Percentiles rank a stretch among this genome's conserved stretches.
Conservation (phyloP, 92 coral and sea anemone genomes). For the Umimayanthus chanpuru region DNA sequence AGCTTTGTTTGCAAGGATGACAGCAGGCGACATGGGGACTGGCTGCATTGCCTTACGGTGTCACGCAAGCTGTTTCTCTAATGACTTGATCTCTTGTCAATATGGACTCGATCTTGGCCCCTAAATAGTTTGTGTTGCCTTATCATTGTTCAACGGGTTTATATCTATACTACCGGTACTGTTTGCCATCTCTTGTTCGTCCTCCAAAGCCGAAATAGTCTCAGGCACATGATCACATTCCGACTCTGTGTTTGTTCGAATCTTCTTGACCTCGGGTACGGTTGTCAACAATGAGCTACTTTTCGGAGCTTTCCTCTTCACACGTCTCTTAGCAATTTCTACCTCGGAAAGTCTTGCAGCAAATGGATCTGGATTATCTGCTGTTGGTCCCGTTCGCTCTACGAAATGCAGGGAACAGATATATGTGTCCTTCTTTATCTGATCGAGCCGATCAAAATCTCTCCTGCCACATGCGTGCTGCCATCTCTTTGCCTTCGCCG, state of each 20-base stretch:
- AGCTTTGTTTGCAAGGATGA: too few species aligned
- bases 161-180: background rate
- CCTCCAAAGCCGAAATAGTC: background rate
- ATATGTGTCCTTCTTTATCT: background rate
- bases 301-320: background rate
- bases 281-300: background rate
- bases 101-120: background rate
- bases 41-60: too few species aligned
- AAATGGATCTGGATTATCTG: background rate
- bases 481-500: background rate
- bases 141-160: too few species aligned
- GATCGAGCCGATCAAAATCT: too few species aligned
- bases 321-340: background rate
- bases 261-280: background rate
- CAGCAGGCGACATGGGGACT: too few species aligned
- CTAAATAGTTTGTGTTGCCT: too few species aligned
- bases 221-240: background rate
- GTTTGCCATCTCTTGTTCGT: background rate
- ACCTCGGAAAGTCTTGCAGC: background rate
- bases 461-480: background rate
- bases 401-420: constrained; percentile 2
- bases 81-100: too few species aligned
- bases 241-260: background rate
- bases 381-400: background rate
- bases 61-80: too few species aligned